A percentile compares a stretch with the other conserved stretches of the same genome.
Evolutionary conservation across 1,140 invertebrate genomes (phyloP).

Genomic region (Trachymyrmex cornetzi): DNA sequence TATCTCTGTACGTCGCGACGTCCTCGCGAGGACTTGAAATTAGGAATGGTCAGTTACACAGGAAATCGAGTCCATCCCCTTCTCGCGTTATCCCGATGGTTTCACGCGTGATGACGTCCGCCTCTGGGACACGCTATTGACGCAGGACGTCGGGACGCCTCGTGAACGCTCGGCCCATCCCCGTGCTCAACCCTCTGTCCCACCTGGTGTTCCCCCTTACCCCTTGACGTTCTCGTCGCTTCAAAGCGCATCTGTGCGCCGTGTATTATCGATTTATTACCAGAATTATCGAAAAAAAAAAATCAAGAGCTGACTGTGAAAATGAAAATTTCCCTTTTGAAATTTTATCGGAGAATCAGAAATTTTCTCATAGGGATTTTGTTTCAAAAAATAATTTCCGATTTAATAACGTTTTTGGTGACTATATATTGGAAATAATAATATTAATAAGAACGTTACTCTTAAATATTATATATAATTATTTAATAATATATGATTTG

Average conservation of each 20-base stretch:
- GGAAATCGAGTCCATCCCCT: constrained; percentile 56
- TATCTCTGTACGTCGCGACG: constrained; percentile 1
- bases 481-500: background rate
- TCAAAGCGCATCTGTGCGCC: constrained; percentile 13
- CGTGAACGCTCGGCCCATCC: constrained; percentile 62
- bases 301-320: background rate
- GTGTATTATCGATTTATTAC: constrained; percentile 31
- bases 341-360: background rate
- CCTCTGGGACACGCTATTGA: constrained; percentile 75
- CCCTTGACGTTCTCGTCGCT: background rate
- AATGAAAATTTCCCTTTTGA: background rate
- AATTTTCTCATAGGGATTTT: background rate
- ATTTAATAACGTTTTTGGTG: no score
- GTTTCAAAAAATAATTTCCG: background rate
- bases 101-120: constrained; percentile 67
- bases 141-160: constrained; percentile 73
- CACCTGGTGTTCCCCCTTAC: background rate
- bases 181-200: constrained; percentile 46
- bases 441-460: background rate
- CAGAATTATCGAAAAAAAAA: constrained; percentile 31
- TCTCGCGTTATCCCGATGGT: constrained; percentile 28
- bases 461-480: constrained; percentile 1
- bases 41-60: constrained; percentile 81
- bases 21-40: constrained; percentile 69
- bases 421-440: no score